Percentiles rank a stretch among this genome's conserved stretches.
Conservation (phyloP, 2,797 vertebrate species). For the Tapera naevia region DNA sequence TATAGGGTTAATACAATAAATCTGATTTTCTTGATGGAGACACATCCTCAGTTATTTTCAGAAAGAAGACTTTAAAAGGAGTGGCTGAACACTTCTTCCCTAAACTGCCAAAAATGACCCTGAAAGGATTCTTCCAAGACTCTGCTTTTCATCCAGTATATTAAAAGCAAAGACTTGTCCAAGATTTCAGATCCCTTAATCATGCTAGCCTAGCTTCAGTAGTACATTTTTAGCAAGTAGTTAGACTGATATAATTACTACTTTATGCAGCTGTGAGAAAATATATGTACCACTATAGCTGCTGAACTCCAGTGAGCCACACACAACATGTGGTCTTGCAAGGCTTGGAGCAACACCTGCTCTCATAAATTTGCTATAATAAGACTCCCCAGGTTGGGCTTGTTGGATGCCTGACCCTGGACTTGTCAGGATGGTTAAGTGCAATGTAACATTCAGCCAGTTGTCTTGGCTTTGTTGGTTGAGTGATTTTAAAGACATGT, state of each 20-base stretch:
- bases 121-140: background rate
- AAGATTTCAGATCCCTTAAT: slow-evolving; percentile 11
- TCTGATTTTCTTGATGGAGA: background rate
- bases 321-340: background rate
- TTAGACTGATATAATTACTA: background rate
- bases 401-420: background rate
- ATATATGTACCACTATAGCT: background rate
- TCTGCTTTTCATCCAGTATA: background rate
- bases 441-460: background rate
- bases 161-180: background rate
- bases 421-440: background rate
- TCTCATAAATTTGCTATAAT: background rate
- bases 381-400: background rate
- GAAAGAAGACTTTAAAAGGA: background rate
- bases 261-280: slow-evolving; percentile 10
- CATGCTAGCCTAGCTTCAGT: background rate
- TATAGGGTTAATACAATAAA: background rate
- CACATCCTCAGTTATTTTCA: background rate
- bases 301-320: background rate
- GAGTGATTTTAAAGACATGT: background rate
- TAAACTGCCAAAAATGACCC: background rate
- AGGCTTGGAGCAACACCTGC: background rate
- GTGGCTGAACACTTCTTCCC: background rate
- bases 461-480: background rate
- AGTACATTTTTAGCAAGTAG: slow-evolving; percentile 10